A percentile compares a stretch with the other conserved stretches of the same genome.
These are phyloP conservation scores for Augiades crinisus DNA, from an alignment of 2,888 invertebrate species.

Conservation along the genomic window DNA sequence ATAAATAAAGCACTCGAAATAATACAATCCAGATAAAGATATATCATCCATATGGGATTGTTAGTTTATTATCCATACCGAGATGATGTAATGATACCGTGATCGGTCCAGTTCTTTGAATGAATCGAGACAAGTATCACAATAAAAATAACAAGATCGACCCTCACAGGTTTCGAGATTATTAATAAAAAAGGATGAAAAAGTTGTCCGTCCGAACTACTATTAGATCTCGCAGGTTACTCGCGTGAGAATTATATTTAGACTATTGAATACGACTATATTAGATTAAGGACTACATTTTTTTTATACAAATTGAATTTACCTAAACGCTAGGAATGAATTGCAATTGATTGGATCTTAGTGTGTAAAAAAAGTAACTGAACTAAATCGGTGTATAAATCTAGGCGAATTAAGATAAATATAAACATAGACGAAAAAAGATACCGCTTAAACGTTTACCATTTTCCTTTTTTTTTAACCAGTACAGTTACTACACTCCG, in stretches of 20 bases:
- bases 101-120: conserved; percentile 29
- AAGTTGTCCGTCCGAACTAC: neutral
- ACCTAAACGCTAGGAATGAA: too few relatives aligned
- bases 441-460: too few relatives aligned
- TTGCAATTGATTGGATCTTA: too few relatives aligned
- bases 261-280: neutral
- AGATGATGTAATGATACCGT: conserved; percentile 12
- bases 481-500: too few relatives aligned
- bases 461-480: too few relatives aligned
- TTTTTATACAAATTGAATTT: too few relatives aligned
- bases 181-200: conserved; percentile 41
- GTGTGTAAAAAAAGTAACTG: too few relatives aligned
- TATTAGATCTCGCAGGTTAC: neutral
- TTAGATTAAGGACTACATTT: too few relatives aligned
- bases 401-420: too few relatives aligned
- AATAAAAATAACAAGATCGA: conserved; percentile 38
- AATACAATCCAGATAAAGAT: neutral
- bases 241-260: neutral
- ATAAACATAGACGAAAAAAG: too few relatives aligned
- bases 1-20: conserved; percentile 8
- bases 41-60: neutral
- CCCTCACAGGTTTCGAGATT: conserved; percentile 43
- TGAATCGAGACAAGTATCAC: conserved; percentile 35
- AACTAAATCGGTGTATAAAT: too few relatives aligned
- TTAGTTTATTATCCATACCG: neutral